Conservation (phyloP, 2,888 invertebrate species). For the Limnephilus rhombicus region DNA sequence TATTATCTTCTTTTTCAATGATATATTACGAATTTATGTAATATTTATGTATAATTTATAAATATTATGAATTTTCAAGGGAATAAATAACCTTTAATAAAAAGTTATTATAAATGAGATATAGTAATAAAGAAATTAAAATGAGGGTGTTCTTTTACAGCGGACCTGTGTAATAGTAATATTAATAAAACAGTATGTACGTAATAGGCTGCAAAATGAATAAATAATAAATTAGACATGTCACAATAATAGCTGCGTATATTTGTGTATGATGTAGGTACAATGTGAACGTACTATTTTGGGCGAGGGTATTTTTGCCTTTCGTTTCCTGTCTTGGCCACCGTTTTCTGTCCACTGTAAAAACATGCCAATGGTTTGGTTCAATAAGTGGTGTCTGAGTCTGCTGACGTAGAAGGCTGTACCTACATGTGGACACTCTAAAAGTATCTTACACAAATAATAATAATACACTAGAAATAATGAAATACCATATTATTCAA, state of each 20-base stretch:
- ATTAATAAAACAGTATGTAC: constrained; percentile 10
- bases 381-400: constrained; percentile 10
- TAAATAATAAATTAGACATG: constrained; percentile 38
- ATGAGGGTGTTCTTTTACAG: background rate
- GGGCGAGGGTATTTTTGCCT: constrained; percentile 42
- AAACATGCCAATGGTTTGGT: constrained; percentile 63
- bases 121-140: background rate
- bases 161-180: background rate
- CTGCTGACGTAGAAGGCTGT: background rate
- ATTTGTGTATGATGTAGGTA: constrained; percentile 3
- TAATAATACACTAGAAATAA: background rate
- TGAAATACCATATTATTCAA: background rate
- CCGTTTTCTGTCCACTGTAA: constrained; percentile 54
- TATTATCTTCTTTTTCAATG: too few relatives aligned
- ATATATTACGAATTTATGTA: too few relatives aligned
- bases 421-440: background rate
- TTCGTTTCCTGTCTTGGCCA: constrained; percentile 56
- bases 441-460: background rate
- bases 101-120: too few relatives aligned
- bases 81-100: too few relatives aligned
- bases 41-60: too few relatives aligned
- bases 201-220: constrained; percentile 69
- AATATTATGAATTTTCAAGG: too few relatives aligned
- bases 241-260: constrained; percentile 43
- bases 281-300: constrained; percentile 59